These are phyloP conservation scores for Drosophila sp. DNA, from an alignment of 1,140 invertebrate genomes.

Conservation along the genomic window DNA sequence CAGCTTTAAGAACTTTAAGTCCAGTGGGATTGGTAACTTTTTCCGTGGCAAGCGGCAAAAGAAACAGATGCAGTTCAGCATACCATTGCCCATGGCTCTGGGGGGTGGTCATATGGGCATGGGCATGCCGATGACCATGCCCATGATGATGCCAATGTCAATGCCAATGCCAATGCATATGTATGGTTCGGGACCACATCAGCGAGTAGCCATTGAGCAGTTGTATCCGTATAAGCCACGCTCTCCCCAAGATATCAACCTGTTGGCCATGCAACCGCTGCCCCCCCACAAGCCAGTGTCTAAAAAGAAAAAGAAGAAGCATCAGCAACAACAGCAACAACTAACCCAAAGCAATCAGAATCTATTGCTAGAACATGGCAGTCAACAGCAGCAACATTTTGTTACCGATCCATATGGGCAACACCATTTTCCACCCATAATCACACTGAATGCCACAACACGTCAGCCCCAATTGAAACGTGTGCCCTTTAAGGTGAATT, in stretches of 20 bases:
- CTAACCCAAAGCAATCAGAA: slow-evolving; percentile 42
- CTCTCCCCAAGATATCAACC: slow-evolving; percentile 71
- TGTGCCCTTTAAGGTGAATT: slow-evolving; percentile 72
- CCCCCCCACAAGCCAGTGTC: slow-evolving; percentile 36
- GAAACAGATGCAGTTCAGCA: slow-evolving; percentile 73
- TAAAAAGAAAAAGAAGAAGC: slow-evolving; percentile 70
- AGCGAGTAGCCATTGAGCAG: slow-evolving; percentile 76
- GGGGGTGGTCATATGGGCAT: slow-evolving; percentile 28
- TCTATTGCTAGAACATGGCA: slow-evolving; percentile 52
- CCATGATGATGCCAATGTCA: slow-evolving; percentile 40
- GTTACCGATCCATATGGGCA: slow-evolving; percentile 58
- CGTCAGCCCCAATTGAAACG: slow-evolving; percentile 62
- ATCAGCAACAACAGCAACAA: slow-evolving; percentile 34
- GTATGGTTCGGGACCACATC: slow-evolving; percentile 45
- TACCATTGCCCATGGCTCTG: slow-evolving; percentile 58
- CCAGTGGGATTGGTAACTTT: slow-evolving; percentile 75
- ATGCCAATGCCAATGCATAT: slow-evolving; percentile 38
- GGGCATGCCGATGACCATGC: slow-evolving; percentile 50
- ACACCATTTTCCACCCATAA: slow-evolving; percentile 42
- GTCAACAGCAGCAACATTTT: slow-evolving; percentile 62
- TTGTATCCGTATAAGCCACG: slow-evolving; percentile 76
- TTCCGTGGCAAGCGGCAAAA: slow-evolving; percentile 74
- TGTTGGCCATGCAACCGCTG: slow-evolving; percentile 68
- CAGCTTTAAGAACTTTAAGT: slow-evolving; percentile 74
- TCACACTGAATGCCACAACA: slow-evolving; percentile 65